Conservation (phyloP, 2,797 vertebrate genomes). For the Diglossa cyanea region DNA sequence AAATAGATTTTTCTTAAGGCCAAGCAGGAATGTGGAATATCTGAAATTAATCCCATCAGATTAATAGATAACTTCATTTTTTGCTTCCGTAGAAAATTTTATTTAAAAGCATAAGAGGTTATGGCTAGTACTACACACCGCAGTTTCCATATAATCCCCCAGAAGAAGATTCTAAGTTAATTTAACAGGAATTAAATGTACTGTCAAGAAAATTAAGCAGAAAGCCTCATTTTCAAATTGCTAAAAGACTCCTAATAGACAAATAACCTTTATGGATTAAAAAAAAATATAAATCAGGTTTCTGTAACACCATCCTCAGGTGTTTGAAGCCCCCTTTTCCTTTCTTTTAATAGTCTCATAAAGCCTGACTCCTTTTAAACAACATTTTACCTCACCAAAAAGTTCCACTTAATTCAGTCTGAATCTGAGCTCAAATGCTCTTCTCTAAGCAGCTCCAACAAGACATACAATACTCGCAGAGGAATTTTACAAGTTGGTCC, state of each 20-base stretch:
- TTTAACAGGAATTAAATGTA: not conserved
- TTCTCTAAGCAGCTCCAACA: not conserved
- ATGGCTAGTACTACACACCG: accelerated
- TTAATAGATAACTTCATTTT: not conserved
- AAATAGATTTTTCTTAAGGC: not conserved
- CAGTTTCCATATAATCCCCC: not conserved
- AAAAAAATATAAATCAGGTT: not conserved
- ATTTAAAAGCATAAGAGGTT: not conserved
- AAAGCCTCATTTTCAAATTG: not conserved
- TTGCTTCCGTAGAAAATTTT: not conserved
- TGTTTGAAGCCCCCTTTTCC: not conserved
- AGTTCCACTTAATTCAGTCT: not conserved
- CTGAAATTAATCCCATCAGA: not conserved
- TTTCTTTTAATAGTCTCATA: not conserved
- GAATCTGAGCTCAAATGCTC: not conserved
- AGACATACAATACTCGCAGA: not conserved
- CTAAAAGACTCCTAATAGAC: not conserved
- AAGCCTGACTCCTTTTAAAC: not conserved
- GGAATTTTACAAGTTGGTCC: not conserved
- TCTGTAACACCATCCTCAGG: not conserved
- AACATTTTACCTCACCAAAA: not conserved
- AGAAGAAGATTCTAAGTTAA: not conserved
- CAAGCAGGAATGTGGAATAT: not conserved
- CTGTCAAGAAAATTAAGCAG: not conserved
- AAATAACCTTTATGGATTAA: not conserved